Conservation (phyloP, 1,140 invertebrate genomes). For the Philotrypesis tridentata region DNA sequence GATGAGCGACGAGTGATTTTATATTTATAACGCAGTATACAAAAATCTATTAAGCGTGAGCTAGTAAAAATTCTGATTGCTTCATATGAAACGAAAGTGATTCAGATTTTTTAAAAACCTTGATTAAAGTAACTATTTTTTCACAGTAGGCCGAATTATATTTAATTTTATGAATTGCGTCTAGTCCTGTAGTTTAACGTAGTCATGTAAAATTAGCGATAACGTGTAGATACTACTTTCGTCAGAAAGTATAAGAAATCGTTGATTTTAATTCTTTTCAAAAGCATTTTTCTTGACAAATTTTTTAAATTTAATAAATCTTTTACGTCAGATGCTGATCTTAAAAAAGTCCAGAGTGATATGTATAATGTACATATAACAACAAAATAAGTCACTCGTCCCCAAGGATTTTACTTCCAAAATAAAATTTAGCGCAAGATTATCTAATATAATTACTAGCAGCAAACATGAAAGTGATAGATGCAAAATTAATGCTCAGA, state of each 20-base stretch:
- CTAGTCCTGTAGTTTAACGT: slow-evolving; percentile 23
- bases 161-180: not conserved
- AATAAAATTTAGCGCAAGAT: not conserved
- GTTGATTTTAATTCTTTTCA: slow-evolving; percentile 4
- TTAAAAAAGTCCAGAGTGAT: not conserved
- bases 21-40: not conserved
- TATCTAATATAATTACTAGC: too few relatives aligned
- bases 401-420: not conserved
- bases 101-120: not conserved
- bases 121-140: not conserved
- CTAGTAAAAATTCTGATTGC: not conserved
- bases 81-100: not conserved
- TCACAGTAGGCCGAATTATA: not conserved
- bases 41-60: not conserved
- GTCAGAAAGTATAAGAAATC: not conserved
- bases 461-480: not conserved
- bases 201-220: not conserved
- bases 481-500: too few relatives aligned
- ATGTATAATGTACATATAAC: not conserved
- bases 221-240: not conserved
- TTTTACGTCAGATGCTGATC: not conserved
- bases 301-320: not conserved
- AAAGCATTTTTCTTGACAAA: not conserved
- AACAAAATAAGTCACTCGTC: not conserved
- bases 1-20: not conserved